Conservation (phyloP, 2,888 invertebrate species). For the Agrilus cyanescens region DNA sequence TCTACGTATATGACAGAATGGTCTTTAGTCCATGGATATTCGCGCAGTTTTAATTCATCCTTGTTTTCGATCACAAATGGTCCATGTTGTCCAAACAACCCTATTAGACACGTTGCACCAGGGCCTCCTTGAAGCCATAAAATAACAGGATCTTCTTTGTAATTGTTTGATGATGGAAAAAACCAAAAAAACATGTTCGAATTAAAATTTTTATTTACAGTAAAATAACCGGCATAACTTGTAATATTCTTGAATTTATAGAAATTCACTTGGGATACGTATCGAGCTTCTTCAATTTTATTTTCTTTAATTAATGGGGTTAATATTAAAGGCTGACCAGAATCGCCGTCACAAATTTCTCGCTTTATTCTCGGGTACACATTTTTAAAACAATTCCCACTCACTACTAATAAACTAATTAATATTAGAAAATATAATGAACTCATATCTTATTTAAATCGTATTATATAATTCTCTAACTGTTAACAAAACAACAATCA, state of each 20-base stretch:
- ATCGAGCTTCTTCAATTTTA: conserved; percentile 51
- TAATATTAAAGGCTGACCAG: conserved; percentile 52
- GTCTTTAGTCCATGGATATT: conserved; percentile 64
- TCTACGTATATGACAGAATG: conserved; percentile 75
- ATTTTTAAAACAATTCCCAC: conserved; percentile 10
- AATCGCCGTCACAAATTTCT: too few relatives aligned
- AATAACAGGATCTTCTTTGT: conserved; percentile 50
- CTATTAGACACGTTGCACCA: conserved; percentile 60
- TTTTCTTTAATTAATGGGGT: conserved; percentile 63
- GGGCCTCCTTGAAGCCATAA: conserved; percentile 76
- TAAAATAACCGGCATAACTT: conserved; percentile 67
- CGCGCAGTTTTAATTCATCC: conserved; percentile 1
- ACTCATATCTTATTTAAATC: too few relatives aligned
- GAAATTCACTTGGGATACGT: conserved; percentile 39
- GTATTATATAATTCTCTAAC: too few relatives aligned
- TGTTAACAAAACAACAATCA: too few relatives aligned
- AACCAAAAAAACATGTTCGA: conserved; percentile 84
- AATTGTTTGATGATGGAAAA: conserved; percentile 47
- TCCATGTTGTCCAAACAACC: conserved; percentile 68
- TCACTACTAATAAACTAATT: not conserved
- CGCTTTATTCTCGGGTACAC: conserved; percentile 17
- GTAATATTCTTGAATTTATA: conserved; percentile 42
- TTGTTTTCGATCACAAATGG: conserved; percentile 35
- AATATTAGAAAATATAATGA: too few relatives aligned
- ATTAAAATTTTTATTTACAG: conserved; percentile 57